Conservation (phyloP, 1,140 invertebrate genomes). For the Physella acuta region DNA sequence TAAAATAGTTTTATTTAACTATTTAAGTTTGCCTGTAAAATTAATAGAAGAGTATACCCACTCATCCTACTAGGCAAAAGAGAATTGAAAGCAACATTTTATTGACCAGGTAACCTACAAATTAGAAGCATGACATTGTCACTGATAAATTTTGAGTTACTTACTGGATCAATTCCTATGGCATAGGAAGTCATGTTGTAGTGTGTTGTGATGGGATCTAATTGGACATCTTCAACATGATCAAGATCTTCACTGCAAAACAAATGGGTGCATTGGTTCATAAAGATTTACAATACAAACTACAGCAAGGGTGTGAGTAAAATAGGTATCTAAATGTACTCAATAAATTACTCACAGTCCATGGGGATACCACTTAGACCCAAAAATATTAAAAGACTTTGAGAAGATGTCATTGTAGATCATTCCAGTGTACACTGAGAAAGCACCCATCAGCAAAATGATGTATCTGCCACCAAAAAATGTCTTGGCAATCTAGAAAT, state of each 20-base stretch:
- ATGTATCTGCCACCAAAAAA: slow-evolving; percentile 97
- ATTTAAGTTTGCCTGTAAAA: too few relatives aligned
- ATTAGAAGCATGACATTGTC: slow-evolving; percentile 3
- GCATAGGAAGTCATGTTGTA: slow-evolving; percentile 71
- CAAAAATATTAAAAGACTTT: slow-evolving; percentile 92
- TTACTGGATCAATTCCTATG: slow-evolving; percentile 80
- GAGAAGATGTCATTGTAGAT: slow-evolving; percentile 97
- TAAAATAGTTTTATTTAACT: too few relatives aligned
- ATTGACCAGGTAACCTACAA: too few relatives aligned
- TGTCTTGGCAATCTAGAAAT: slow-evolving; percentile 84
- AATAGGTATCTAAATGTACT: too few relatives aligned
- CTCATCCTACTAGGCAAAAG: too few relatives aligned
- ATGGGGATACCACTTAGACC: slow-evolving; percentile 77
- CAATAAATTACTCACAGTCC: too few relatives aligned
- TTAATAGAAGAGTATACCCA: too few relatives aligned
- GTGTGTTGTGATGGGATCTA: slow-evolving; percentile 38
- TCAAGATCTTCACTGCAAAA: too few relatives aligned
- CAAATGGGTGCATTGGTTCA: too few relatives aligned
- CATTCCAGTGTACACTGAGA: slow-evolving; percentile 94
- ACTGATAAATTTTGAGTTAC: slow-evolving; percentile 6
- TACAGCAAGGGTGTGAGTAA: too few relatives aligned
- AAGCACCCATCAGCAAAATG: slow-evolving; percentile 93
- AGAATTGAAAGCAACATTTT: too few relatives aligned
- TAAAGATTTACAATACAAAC: too few relatives aligned
- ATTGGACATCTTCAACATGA: background rate